A percentile compares a stretch with the other conserved stretches of the same genome.
Evolutionary conservation across 2,888 invertebrate genomes (phyloP).

Genomic region (Pegoplata infirma): DNA sequence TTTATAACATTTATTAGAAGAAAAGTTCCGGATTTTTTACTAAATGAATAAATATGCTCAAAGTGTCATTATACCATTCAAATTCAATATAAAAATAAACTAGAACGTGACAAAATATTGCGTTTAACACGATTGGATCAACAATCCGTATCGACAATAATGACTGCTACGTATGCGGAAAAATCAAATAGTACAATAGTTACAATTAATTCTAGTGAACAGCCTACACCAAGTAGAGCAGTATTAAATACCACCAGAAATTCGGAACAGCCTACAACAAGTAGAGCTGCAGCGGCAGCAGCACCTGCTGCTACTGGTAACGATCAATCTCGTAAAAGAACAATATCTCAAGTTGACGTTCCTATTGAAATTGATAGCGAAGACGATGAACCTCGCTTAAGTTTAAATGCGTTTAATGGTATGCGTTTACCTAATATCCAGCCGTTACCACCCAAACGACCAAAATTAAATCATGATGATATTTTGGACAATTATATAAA

Average conservation of each 20-base stretch:
- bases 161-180: neutral
- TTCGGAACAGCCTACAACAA: conserved; percentile 41
- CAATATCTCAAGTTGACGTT: too few relatives aligned
- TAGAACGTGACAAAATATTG: conserved; percentile 21
- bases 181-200: too few relatives aligned
- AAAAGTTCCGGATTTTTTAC: conserved; percentile 30
- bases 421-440: conserved; percentile 48
- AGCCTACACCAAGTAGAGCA: neutral
- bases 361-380: neutral
- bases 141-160: neutral
- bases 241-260: too few relatives aligned
- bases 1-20: conserved; percentile 35
- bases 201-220: too few relatives aligned
- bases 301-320: neutral
- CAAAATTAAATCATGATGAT: neutral
- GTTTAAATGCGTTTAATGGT: conserved; percentile 35
- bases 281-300: neutral
- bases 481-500: conserved; percentile 41
- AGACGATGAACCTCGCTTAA: conserved; percentile 10
- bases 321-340: conserved; percentile 18
- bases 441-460: conserved; percentile 38
- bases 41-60: conserved; percentile 26
- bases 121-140: neutral
- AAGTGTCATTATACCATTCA: conserved; percentile 21
- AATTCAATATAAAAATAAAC: conserved; percentile 36